Evolutionary conservation across 2,113 vertebrate genomes (phyloP).

Genomic region (Zonotrichia leucophrys): DNA sequence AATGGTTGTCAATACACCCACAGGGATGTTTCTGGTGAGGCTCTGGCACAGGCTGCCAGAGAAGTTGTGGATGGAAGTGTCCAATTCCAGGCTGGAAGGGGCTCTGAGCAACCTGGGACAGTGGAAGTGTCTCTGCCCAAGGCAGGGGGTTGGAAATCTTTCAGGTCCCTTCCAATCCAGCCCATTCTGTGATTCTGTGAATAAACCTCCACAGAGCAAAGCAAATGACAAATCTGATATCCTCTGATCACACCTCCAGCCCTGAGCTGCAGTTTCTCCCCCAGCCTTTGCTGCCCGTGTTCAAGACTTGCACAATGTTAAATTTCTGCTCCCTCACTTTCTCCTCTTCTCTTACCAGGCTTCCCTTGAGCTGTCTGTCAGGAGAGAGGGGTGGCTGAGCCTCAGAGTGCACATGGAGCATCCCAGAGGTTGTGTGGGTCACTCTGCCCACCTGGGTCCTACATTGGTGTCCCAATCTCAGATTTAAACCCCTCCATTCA

Average conservation of each 20-base stretch:
- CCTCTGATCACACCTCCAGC: not conserved
- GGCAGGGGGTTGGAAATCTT: not conserved
- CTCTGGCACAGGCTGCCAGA: not conserved
- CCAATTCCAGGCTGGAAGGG: not conserved
- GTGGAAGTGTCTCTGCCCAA: not conserved
- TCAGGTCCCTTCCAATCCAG: not conserved
- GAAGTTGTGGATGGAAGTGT: accelerated
- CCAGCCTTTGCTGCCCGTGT: not conserved
- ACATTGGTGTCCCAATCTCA: not conserved
- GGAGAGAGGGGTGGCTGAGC: not conserved
- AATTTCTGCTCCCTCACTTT: not conserved
- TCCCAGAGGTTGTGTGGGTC: not conserved
- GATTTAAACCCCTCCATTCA: not conserved
- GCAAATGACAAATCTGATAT: not conserved
- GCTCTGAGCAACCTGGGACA: accelerated
- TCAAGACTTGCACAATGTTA: not conserved
- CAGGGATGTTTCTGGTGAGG: not conserved
- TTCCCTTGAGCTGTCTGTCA: not conserved
- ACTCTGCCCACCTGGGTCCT: no score
- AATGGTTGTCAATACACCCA: not conserved
- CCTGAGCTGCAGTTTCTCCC: not conserved
- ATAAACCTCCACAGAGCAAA: not conserved
- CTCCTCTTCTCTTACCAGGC: not conserved
- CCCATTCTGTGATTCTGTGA: not conserved
- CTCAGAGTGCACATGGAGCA: accelerated